phyloP scores from a whole-genome alignment of 2,888 invertebrate species.

The Chaitophorus viminalis region DNA sequence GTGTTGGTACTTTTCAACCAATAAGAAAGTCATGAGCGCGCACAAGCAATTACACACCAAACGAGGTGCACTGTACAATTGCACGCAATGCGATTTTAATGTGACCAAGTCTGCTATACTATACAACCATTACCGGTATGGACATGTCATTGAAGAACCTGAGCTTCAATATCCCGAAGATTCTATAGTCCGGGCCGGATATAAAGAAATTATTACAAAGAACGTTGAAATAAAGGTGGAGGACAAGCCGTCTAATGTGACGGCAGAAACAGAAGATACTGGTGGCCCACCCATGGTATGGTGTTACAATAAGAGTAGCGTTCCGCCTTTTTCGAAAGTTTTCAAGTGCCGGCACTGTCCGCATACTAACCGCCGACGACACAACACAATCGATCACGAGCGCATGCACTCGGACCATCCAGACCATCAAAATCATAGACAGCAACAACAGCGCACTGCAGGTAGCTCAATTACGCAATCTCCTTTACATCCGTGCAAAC shows the following conservation, averaged over 20 bases:
- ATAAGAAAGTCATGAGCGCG: conserved; percentile 85
- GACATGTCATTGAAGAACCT: conserved; percentile 72
- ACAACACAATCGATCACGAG: conserved; percentile 85
- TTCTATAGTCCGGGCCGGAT: neutral
- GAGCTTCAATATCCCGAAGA: conserved; percentile 31
- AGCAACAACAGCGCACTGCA: conserved; percentile 9
- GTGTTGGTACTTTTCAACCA: conserved; percentile 84
- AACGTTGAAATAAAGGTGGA: neutral
- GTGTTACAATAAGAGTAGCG: conserved; percentile 76
- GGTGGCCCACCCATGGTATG: conserved; percentile 78
- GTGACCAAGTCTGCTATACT: conserved; percentile 82
- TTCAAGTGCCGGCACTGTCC: conserved; percentile 87
- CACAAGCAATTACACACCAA: conserved; percentile 87
- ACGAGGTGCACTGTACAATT: conserved; percentile 81
- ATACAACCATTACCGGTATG: conserved; percentile 82
- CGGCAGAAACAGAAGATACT: conserved; percentile 63
- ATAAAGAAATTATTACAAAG: neutral
- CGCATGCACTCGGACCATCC: conserved; percentile 74
- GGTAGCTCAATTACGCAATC: conserved; percentile 29
- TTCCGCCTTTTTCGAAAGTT: conserved; percentile 77
- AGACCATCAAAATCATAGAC: conserved; percentile 65
- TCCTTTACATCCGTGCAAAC: conserved; percentile 72
- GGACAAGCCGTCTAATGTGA: neutral
- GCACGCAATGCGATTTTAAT: conserved; percentile 83
- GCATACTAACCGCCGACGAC: conserved; percentile 82